Percentiles rank a stretch among this genome's conserved stretches.
Conservation (phyloP, 2,797 vertebrate species). For the Scomberomorus guttatus region DNA sequence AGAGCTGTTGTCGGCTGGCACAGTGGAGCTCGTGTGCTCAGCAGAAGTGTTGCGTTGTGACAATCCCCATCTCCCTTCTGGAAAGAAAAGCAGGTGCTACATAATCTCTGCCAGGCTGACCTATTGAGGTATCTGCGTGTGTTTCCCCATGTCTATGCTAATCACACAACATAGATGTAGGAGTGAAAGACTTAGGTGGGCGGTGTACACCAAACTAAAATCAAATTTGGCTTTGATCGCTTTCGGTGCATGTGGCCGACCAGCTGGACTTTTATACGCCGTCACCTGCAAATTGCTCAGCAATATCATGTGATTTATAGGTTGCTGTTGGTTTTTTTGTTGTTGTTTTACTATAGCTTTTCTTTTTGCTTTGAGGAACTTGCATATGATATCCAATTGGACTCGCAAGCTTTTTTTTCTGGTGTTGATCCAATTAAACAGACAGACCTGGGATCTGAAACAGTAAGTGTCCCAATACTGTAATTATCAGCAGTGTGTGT, state of each 20-base stretch:
- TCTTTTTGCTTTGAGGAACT: too few species aligned
- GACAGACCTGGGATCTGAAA: too few species aligned
- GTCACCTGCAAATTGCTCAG: slow-evolving; percentile 45
- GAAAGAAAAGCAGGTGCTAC: slow-evolving; percentile 48
- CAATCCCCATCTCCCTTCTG: slow-evolving; percentile 52
- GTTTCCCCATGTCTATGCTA: slow-evolving; percentile 20
- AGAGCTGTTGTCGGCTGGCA: slow-evolving; percentile 67
- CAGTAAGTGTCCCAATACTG: neutral
- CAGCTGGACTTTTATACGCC: slow-evolving; percentile 33
- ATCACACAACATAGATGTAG: neutral
- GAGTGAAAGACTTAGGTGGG: slow-evolving; percentile 30
- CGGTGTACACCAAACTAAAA: slow-evolving; percentile 10
- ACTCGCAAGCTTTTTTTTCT: too few species aligned
- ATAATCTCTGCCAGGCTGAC: slow-evolving; percentile 53
- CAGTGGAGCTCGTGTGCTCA: slow-evolving; percentile 62
- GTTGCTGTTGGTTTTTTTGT: neutral
- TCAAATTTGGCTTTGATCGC: slow-evolving; percentile 30
- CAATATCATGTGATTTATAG: slow-evolving; percentile 22
- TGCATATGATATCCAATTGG: too few species aligned
- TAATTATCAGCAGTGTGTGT: neutral
- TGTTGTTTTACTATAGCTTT: too few species aligned
- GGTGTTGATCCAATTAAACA: too few species aligned
- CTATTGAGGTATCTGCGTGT: slow-evolving; percentile 37
- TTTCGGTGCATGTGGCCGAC: slow-evolving; percentile 10
- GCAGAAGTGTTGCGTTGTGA: slow-evolving; percentile 66